Base-by-base conservation (phyloP, 2,113 vertebrate species). In the Macquaria ambigua region DNA sequence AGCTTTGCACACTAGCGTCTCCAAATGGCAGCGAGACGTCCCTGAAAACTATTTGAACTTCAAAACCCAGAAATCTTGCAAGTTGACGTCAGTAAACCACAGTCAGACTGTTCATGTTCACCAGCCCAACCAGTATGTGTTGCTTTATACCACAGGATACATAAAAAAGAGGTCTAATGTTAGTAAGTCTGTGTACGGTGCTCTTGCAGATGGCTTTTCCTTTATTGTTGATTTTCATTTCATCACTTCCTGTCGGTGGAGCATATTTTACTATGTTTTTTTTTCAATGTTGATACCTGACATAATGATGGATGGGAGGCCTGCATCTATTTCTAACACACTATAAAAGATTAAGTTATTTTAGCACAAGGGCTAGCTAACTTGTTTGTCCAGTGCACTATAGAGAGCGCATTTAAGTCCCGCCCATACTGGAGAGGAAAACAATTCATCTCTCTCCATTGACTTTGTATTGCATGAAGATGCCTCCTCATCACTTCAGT, bases 1-100 rank as follows among this genome's bases (percentile, higher is more conserved):
- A 87, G 84, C 71, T 87, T 85, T 76, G 79, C 79, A 63, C 74
- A 46, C 81, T 6, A 77, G 81, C 56, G n/a, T 87, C 88, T 87
- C 89, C 89, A 89, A 90, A 90, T 68, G 83, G 83, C 62, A 64
- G 55, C 31, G 6, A 77, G 74, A 31, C 20, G 11, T 21, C 75
- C 12, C 9, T 50, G 25, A 61, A 68, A 82, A 55, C 39, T 6
- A 16, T 77, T 53, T 74, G 37, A 88, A 83, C 76, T 89, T 84
- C 70, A 87, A 84, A 89, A 82, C 82, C 64, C 77, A 64, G 55
- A 82, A 74, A 87, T 88, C 68, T 58, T 82, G 68, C 23, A 28
- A 85, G 76, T 61, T 76, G 82, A 82, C 16, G 72, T 73, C 64
- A 52, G 74, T 56, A 34, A 81, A 56, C 25, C 66, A 37, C 50